Conservation (phyloP, 2,888 invertebrate species). For the Stenolophus ochropezus region DNA sequence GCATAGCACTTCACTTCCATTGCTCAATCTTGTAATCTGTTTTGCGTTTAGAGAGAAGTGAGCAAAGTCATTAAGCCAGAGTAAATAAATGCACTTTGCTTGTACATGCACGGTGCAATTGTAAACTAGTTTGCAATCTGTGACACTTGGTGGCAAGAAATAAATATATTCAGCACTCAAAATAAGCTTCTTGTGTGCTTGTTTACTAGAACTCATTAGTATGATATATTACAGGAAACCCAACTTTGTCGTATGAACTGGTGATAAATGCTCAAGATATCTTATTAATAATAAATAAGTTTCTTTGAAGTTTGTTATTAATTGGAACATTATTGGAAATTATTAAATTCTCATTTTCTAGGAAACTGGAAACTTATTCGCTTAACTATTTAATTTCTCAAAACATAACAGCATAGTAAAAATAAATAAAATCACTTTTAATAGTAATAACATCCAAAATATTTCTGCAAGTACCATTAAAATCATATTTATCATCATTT, state of each 20-base stretch:
- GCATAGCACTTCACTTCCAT: not conserved
- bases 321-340: too few relatives aligned
- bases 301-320: not conserved
- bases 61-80: constrained; percentile 19
- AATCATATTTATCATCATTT: too few relatives aligned
- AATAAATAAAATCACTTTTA: too few relatives aligned
- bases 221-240: not conserved
- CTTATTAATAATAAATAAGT: not conserved
- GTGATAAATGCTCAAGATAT: not conserved
- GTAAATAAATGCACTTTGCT: constrained; percentile 22
- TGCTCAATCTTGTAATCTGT: not conserved
- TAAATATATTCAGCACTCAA: constrained; percentile 11
- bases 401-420: too few relatives aligned
- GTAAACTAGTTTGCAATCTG: constrained; percentile 7
- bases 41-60: not conserved
- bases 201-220: not conserved
- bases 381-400: too few relatives aligned
- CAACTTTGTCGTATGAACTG: not conserved
- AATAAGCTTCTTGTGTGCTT: constrained; percentile 1
- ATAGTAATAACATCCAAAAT: too few relatives aligned
- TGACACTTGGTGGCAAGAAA: constrained; percentile 3
- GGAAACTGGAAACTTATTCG: too few relatives aligned
- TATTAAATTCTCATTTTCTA: too few relatives aligned
- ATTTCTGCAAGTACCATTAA: too few relatives aligned
- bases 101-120: not conserved